These are phyloP conservation scores for Tyrophagus putrescentiae DNA, from an alignment of 1,140 invertebrate species.

Conservation along the genomic window DNA sequence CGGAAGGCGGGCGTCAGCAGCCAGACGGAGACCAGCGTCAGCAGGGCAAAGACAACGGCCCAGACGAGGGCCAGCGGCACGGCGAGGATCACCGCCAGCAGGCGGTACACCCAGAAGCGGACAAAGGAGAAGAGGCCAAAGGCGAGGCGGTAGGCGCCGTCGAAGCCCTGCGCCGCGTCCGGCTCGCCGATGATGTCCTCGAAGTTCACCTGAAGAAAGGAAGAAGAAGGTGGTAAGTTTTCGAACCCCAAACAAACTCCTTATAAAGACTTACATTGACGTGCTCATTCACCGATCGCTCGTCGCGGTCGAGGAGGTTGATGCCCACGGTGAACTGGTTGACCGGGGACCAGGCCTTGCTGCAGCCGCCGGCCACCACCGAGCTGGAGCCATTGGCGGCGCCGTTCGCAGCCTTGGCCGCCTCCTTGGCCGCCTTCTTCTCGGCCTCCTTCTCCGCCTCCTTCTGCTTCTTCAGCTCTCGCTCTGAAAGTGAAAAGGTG, in stretches of 20 bases:
- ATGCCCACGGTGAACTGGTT: slow-evolving; percentile 29
- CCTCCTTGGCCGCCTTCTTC: slow-evolving; percentile 9
- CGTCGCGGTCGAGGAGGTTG: slow-evolving; percentile 31
- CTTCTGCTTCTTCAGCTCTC: slow-evolving; percentile 25
- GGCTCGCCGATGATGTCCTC: slow-evolving; percentile 41
- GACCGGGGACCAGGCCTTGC: slow-evolving; percentile 23
- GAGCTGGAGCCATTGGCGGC: neutral
- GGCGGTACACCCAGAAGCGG: slow-evolving; percentile 35
- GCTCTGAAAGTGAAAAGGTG: slow-evolving; percentile 19
- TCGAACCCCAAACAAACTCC: neutral
- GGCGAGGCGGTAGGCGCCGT: slow-evolving; percentile 36
- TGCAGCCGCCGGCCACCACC: slow-evolving; percentile 18
- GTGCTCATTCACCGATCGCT: slow-evolving; percentile 30
- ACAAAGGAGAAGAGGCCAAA: slow-evolving; percentile 36
- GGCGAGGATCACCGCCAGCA: slow-evolving; percentile 32
- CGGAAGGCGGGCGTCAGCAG: slow-evolving; percentile 31
- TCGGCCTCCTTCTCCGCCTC: slow-evolving; percentile 22
- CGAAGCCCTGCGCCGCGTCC: slow-evolving; percentile 35
- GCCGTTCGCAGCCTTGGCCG: neutral
- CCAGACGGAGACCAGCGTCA: slow-evolving; percentile 36
- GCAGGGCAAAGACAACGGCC: slow-evolving; percentile 36
- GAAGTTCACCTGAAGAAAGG: slow-evolving; percentile 33
- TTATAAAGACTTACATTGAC: slow-evolving; percentile 29
- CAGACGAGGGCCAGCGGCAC: slow-evolving; percentile 34
- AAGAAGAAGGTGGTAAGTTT: neutral